These are phyloP conservation scores for Chaenodraco wilsoni DNA, from an alignment of 2,797 vertebrate species.

Conservation along the genomic window DNA sequence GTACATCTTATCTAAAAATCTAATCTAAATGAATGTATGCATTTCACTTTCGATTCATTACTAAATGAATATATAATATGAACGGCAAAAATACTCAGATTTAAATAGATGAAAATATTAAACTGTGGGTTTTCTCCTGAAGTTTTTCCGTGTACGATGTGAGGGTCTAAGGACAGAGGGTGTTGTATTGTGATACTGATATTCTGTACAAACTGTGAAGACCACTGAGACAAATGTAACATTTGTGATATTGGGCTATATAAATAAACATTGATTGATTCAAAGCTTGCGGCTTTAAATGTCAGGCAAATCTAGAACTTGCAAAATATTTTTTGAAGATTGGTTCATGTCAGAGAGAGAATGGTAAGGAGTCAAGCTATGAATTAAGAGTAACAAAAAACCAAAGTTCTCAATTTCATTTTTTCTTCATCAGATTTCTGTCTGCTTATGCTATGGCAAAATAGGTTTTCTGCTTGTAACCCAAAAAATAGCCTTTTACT, in stretches of 20 bases:
- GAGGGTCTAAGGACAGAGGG: too few relatives aligned
- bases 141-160: too few relatives aligned
- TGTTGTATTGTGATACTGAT: too few relatives aligned
- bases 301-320: not conserved
- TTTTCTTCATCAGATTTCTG: not conserved
- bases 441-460: not conserved
- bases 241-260: too few relatives aligned
- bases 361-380: not conserved
- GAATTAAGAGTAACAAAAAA: not conserved
- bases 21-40: not conserved
- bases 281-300: not conserved
- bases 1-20: too few relatives aligned
- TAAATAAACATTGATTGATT: too few relatives aligned
- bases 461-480: not conserved
- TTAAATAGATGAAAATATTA: too few relatives aligned
- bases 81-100: not conserved
- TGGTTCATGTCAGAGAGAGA: not conserved
- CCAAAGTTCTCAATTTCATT: not conserved
- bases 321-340: not conserved
- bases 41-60: too few relatives aligned
- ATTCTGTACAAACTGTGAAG: too few relatives aligned
- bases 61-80: not conserved
- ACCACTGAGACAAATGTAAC: too few relatives aligned
- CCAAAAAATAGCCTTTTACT: not conserved
- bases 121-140: too few relatives aligned